Percentiles rank a stretch among this genome's conserved stretches.
Conservation (phyloP, 2,113 vertebrate genomes). For the Phoxinus phoxinus region DNA sequence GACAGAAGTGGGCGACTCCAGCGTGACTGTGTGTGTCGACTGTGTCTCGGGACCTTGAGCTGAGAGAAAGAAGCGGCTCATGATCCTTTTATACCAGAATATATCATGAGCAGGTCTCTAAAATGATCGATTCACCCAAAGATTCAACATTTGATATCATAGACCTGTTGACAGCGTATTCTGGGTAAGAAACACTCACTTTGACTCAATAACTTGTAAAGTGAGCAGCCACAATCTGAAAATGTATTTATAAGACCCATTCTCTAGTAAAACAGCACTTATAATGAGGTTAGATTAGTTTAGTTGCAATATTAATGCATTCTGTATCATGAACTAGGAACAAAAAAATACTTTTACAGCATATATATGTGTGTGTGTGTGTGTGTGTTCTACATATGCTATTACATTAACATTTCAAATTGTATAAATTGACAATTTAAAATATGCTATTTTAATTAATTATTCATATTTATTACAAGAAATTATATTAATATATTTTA, state of each 20-base stretch:
- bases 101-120: background rate
- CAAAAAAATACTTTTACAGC: background rate
- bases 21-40: constrained; percentile 56
- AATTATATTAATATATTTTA: too few species aligned
- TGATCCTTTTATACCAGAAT: background rate
- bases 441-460: too few species aligned
- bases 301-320: background rate
- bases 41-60: constrained; percentile 58
- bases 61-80: background rate
- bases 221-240: background rate
- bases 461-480: too few species aligned
- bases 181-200: background rate
- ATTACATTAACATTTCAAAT: background rate
- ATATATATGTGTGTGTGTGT: background rate
- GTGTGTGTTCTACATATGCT: background rate
- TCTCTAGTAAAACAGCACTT: background rate
- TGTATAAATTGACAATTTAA: background rate
- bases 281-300: background rate
- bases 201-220: background rate
- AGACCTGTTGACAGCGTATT: background rate
- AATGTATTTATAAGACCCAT: background rate
- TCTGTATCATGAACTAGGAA: background rate
- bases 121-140: background rate
- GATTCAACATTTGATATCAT: background rate
- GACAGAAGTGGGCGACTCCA: constrained; percentile 62